Base-by-base conservation (phyloP, 1,140 invertebrate species). In the Aphidius gifuensis region DNA sequence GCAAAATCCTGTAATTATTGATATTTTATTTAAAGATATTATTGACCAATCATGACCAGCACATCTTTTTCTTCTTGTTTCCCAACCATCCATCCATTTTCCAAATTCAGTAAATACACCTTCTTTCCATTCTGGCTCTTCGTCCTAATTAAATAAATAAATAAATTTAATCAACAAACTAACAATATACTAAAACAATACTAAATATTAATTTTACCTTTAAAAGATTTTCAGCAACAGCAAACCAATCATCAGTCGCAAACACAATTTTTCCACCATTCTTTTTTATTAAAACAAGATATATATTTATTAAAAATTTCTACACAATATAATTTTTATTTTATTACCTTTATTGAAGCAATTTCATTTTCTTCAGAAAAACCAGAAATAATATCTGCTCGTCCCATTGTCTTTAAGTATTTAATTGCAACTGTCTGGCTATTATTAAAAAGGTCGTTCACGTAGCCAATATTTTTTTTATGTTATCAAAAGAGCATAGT, bases 41-140 rank as follows among this genome's bases (percentile, higher is more conserved):
- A 89, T 85, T 63, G 85, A 84, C 85, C 86, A 88, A 68, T 88
- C 87, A 68, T 88, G 85, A 3, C 87, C 87, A 3, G 82, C 71
- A 32, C 82, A 83, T 43, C 86, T 73, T 70, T 86, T 88, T 42
- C 87, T 77, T 45, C 87, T 74, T 0, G 87, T 88, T 74, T 89
- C 87, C 88, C 87, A 90, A 0, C 87, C 88, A 66, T 89, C 87
- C 87, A 89, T 89, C 86, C 85, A 87, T 72, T 89, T 89, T 1
- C 88, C 87, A 67, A 74, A 86, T 44, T 86, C 83, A 6, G 87
- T 88, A 67, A 84, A 88, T 48, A 83, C 80, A 5, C 84, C 84
- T 16, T 83, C 77, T 48, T 84, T 83, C 73, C 85, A 88, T 11
- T 84, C 71, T 0, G 87, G 82, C 9, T 84, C 83, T 4, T 73